phyloP scores from a whole-genome alignment of 2,113 vertebrate species.

The Barbus barbus region DNA sequence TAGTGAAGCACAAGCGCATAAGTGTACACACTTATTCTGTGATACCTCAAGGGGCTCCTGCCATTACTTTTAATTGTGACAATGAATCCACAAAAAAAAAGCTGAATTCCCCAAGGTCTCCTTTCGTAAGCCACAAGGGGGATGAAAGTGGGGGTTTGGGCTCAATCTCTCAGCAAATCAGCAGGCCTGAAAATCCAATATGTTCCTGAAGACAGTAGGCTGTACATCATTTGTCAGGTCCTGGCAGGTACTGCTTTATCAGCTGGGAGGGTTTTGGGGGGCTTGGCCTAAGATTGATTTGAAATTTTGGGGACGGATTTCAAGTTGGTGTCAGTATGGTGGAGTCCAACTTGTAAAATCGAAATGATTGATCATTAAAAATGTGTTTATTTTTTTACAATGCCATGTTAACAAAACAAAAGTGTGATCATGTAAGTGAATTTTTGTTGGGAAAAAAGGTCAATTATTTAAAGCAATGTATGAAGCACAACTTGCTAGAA shows the following conservation, averaged over 20 bases:
- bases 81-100: slow-evolving; percentile 69
- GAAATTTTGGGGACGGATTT: slow-evolving; percentile 65
- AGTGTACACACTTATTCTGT: slow-evolving; percentile 23
- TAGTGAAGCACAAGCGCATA: slow-evolving; percentile 23
- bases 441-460: too few relatives aligned
- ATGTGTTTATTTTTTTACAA: too few relatives aligned
- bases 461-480: too few relatives aligned
- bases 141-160: slow-evolving; percentile 62
- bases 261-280: slow-evolving; percentile 52
- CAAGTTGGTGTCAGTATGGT: background rate
- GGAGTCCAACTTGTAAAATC: background rate
- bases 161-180: slow-evolving; percentile 78
- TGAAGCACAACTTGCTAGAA: too few relatives aligned
- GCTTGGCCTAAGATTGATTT: slow-evolving; percentile 71
- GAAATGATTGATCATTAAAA: background rate
- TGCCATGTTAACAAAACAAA: too few relatives aligned
- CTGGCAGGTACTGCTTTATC: slow-evolving; percentile 75
- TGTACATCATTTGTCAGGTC: slow-evolving; percentile 80
- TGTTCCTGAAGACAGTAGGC: slow-evolving; percentile 76
- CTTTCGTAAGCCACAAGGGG: slow-evolving; percentile 50
- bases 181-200: slow-evolving; percentile 81
- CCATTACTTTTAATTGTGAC: slow-evolving; percentile 63
- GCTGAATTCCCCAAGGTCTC: too few relatives aligned
- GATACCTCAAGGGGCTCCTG: slow-evolving; percentile 50
- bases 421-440: too few relatives aligned